Conservation (phyloP, 2,113 vertebrate species). For the Terrapene triunguis region DNA sequence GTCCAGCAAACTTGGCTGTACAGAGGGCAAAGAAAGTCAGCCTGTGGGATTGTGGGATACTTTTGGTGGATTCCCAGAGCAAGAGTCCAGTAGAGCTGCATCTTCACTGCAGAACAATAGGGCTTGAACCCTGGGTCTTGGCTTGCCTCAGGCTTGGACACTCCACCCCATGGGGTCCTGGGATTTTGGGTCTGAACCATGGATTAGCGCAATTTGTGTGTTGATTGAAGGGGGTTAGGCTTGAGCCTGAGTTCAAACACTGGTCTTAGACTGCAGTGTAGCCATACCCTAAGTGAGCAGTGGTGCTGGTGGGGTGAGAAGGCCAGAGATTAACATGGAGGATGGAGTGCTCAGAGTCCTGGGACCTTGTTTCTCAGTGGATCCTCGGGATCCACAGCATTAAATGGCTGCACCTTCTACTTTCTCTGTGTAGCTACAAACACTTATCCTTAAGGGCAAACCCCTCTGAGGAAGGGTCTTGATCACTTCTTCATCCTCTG, state of each 20-base stretch:
- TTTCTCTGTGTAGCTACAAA: neutral
- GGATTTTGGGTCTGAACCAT: neutral
- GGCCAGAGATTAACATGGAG: neutral
- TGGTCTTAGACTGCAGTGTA: neutral
- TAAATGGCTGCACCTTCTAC: accelerated
- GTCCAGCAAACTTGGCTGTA: no score
- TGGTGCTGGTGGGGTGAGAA: neutral
- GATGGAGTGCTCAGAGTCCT: neutral
- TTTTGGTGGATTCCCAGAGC: no score
- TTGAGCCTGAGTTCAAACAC: neutral
- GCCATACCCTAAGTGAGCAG: neutral
- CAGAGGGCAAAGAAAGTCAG: no score
- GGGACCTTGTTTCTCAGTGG: neutral
- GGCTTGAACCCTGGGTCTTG: neutral
- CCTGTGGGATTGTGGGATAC: no score
- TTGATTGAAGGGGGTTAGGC: neutral
- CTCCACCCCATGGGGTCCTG: neutral
- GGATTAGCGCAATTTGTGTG: neutral
- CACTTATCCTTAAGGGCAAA: neutral
- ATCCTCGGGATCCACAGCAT: neutral
- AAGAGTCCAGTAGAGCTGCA: neutral
- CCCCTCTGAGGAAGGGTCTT: neutral
- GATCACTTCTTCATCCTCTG: neutral
- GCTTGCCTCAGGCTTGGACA: neutral
- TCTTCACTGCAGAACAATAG: neutral